A percentile compares a stretch with the other conserved stretches of the same genome.
Conservation (phyloP, 2,797 vertebrate species). For the Bradypodion ventrale region DNA sequence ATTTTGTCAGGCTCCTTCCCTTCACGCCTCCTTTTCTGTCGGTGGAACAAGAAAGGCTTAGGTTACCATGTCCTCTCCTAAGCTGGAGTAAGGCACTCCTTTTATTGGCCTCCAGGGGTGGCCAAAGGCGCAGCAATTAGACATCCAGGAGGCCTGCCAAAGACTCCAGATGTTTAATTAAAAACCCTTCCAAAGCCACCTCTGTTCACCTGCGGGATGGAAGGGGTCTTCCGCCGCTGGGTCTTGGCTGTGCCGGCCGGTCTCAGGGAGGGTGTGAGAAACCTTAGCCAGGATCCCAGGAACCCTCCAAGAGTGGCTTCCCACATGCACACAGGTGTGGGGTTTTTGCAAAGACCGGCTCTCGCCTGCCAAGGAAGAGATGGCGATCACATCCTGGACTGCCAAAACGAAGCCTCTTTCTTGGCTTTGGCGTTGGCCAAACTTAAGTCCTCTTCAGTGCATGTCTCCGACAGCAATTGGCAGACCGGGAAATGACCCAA, state of each 20-base stretch:
- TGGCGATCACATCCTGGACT: too few species aligned
- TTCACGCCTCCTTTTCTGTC: not conserved
- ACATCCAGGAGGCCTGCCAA: conserved; percentile 67
- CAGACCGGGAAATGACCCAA: too few species aligned
- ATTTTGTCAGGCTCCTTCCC: too few species aligned
- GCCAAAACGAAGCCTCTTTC: too few species aligned
- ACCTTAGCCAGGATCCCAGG: too few species aligned
- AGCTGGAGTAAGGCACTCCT: not conserved
- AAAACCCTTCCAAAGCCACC: conserved; percentile 55
- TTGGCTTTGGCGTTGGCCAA: too few species aligned
- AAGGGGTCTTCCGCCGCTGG: not conserved
- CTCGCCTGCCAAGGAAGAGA: too few species aligned
- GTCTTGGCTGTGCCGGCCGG: not conserved
- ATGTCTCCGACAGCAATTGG: too few species aligned
- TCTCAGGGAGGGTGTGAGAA: not conserved
- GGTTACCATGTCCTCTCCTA: not conserved
- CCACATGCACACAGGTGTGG: too few species aligned
- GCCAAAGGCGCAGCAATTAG: conserved; percentile 47
- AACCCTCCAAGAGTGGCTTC: not conserved
- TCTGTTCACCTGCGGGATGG: conserved; percentile 63
- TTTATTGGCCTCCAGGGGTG: not conserved
- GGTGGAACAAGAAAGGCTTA: not conserved
- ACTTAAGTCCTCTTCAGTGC: too few species aligned
- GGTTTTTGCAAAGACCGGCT: not conserved
- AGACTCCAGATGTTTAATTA: conserved; percentile 75